Evolutionary conservation across 1,140 invertebrate genomes (phyloP), one percentile per base, ranked within the genome.

Genomic region (Aphis craccivora): DNA sequence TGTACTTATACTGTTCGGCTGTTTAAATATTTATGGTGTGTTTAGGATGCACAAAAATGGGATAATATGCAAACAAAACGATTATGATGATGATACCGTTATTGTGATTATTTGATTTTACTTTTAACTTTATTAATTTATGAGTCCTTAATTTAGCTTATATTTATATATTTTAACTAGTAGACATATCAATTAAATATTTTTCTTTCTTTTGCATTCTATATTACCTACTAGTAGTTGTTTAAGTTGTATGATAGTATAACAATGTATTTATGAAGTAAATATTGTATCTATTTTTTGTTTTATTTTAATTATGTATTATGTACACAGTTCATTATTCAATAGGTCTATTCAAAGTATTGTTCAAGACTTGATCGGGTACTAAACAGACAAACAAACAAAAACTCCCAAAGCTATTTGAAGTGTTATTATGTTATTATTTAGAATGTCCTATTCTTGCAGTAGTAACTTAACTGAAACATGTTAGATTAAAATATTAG

Each of bases 121-220:
- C n/a, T 90, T 90, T 35, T 43, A 23, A 90, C 9, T 43, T 7
- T 89, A 18, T 89, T 22, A 6, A 53, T 89, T 76, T 88, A 53
- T n/a, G 30, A 18, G 9, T 22, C 11, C 88, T 20, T 60, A 60
- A 9, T 90, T n/a, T 53, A 30, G 88, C 43, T 90, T 35, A 40
- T 37, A 37, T 40, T 37, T 43, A 14, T 43, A 30, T 43, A 40
- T 90, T 60, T 90, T 60, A 60, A 90, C 9, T 30, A 3, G 37
- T 90, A 43, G 88, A 90, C 37, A 60, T 90, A 90, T 90, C 53
- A 60, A 60, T 40, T 40, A 37, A 89, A 53, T 90, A 60, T 37
- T 60, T 9, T 90, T 90, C 6, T 55, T 89, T 89, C 8, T 90
- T 90, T 90, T 90, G 20, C 51, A 40, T 90, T 90, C 4, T 90